Evolutionary conservation across 2,113 vertebrate species (phyloP).

Genomic region (Scalopus aquaticus): DNA sequence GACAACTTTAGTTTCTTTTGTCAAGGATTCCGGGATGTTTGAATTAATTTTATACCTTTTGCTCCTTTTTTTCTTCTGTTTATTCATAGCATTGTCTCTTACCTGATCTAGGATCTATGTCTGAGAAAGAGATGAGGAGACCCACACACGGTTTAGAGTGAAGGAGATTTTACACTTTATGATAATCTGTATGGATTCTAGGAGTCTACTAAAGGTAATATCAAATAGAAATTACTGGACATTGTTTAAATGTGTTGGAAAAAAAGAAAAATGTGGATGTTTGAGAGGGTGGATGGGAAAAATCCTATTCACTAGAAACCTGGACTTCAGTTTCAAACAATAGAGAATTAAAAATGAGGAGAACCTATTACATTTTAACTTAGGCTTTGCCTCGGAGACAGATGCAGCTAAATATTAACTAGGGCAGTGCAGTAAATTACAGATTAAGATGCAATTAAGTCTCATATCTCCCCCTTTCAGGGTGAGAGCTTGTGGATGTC

Average conservation of each 20-base stretch:
- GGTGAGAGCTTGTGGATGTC: constrained; percentile 56
- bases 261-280: not conserved
- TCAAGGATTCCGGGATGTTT: not conserved
- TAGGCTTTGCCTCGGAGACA: constrained; percentile 64
- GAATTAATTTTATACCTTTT: constrained; percentile 1
- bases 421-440: constrained; percentile 56
- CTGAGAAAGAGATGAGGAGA: not conserved
- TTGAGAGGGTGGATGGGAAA: not conserved
- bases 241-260: not conserved
- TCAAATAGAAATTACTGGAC: not conserved
- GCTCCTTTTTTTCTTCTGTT: not conserved
- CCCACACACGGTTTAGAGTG: not conserved
- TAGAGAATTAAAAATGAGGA: constrained; percentile 55
- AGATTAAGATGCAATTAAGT: constrained; percentile 74
- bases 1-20: not conserved
- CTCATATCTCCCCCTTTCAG: constrained; percentile 41
- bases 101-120: not conserved
- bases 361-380: constrained; percentile 63
- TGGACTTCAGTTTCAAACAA: constrained; percentile 57
- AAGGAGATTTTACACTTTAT: not conserved
- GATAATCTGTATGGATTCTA: constrained; percentile 6
- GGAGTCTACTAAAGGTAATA: not conserved
- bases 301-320: constrained; percentile 10
- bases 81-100: not conserved
- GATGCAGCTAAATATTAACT: constrained; percentile 71